phyloP scores from a whole-genome alignment of 2,113 vertebrate genomes.

The Columbina picui region DNA sequence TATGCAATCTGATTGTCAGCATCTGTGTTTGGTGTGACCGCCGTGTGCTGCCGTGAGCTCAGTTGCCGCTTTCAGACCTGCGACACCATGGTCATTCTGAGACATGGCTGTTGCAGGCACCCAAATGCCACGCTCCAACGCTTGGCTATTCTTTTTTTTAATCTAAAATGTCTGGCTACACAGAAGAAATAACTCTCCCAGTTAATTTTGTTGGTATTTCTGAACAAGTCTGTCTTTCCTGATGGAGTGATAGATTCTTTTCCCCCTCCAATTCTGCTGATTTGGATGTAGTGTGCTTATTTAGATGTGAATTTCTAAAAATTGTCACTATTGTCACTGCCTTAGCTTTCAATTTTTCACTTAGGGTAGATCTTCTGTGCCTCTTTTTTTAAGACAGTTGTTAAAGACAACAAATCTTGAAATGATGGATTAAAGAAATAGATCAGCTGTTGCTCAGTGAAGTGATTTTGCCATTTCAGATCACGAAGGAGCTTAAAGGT shows the following conservation, averaged over 20 bases:
- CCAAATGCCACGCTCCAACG: not conserved
- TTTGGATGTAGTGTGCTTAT: not conserved
- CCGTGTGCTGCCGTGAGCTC: not conserved
- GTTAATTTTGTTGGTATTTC: not conserved
- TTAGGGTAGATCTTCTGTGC: not conserved
- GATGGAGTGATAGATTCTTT: fast-evolving
- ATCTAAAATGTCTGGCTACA: not conserved
- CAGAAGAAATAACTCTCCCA: not conserved
- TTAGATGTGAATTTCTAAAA: not conserved
- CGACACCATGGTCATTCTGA: not conserved
- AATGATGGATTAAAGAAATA: not conserved
- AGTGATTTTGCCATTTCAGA: not conserved
- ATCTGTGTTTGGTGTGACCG: not conserved
- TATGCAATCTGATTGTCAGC: not conserved
- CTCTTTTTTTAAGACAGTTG: not conserved
- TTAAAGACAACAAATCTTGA: not conserved
- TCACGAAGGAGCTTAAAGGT: not conserved
- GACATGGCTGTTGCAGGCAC: not conserved
- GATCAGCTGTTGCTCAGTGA: not conserved
- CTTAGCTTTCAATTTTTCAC: not conserved
- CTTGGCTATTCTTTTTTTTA: not conserved
- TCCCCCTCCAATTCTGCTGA: not conserved
- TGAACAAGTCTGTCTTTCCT: not conserved
- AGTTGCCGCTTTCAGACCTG: not conserved
- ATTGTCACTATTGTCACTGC: not conserved